Percentiles rank a stretch among this genome's conserved stretches.
Evolutionary conservation across 2,888 invertebrate species (phyloP).

Genomic region (Hypolimnas misippus): DNA sequence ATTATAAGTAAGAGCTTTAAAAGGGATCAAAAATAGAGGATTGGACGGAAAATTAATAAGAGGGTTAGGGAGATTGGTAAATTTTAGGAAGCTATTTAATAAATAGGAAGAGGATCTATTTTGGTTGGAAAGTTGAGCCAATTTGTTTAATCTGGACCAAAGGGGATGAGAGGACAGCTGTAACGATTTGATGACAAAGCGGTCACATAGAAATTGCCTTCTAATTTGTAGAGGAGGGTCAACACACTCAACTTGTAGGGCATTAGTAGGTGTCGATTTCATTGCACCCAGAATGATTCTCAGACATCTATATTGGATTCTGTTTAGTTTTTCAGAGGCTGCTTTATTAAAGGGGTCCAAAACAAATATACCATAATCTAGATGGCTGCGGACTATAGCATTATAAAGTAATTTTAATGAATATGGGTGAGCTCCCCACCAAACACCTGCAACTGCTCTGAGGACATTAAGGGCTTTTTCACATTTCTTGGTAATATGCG

Average conservation of each 20-base stretch:
- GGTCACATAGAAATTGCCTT: too few relatives aligned
- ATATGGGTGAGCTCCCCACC: constrained; percentile 33
- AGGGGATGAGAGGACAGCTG: too few relatives aligned
- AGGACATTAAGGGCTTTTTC: constrained; percentile 32
- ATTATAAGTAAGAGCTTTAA: too few relatives aligned
- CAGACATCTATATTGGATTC: constrained; percentile 7
- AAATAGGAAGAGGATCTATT: too few relatives aligned
- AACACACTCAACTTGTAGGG: constrained; percentile 10
- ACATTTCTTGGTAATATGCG: constrained; percentile 34
- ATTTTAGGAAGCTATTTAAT: too few relatives aligned
- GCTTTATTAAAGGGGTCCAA: constrained; percentile 5
- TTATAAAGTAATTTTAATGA: neutral
- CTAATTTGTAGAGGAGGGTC: too few relatives aligned
- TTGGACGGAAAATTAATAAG: too few relatives aligned
- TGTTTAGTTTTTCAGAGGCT: constrained; percentile 8
- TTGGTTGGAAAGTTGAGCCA: too few relatives aligned
- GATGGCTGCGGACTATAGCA: neutral
- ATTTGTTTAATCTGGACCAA: too few relatives aligned
- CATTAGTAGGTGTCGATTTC: constrained; percentile 14
- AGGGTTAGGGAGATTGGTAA: too few relatives aligned
- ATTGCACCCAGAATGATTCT: constrained; percentile 6
- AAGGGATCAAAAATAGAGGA: too few relatives aligned
- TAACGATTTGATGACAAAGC: too few relatives aligned
- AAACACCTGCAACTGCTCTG: constrained; percentile 35
- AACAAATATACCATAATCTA: constrained; percentile 5